Base-by-base conservation (phyloP, 1,140 invertebrate genomes). In the Aradophagus sp. region DNA sequence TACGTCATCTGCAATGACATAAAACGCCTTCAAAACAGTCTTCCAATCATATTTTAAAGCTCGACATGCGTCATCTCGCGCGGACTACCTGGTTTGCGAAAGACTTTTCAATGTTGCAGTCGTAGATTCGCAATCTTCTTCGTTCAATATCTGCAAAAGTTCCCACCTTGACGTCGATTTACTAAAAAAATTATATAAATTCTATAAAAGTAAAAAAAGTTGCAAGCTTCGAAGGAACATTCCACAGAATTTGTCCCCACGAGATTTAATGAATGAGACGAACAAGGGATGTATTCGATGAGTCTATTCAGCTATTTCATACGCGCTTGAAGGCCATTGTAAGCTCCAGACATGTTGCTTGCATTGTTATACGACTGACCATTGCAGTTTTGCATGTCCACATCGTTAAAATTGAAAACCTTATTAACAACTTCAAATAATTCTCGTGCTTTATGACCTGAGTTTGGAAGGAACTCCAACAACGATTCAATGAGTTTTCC, bases 321-420 rank as follows among this genome's bases (percentile, higher is more conserved):
- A 50, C 61, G 47, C 13, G 78, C 76, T 74, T 83, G 80, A 34
- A 84, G 52, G 23, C 80, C 80, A 38, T 45, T 76, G 55, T 83
- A 81, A 2, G 29, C 47, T n/a, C 80, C 81, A 61, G 70, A 73
- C 78, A 84, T 84, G 44, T 80, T 85, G 7, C 36, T 16, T 7
- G 78, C 79, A 77, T 82, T 84, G 50, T 82, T 79, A 53, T 85
- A 85, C 2, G 74, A 73, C 63, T 83, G 78, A 7, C 74, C 73
- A 20, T 76, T 47, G 50, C 74, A 81, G 36, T 80, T 65, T 42
- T 66, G 31, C 50, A 83, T 76, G 59, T 79, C 47, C 45, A 84
- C 65, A 80, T 61, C 50, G 11, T 67, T 32, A n/a, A n/a, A n/a
- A n/a, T n/a, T n/a, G n/a, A n/a, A n/a, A n/a, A n/a, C n/a, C n/a